Percentiles rank a stretch among this genome's conserved stretches.
Evolutionary conservation across 2,888 invertebrate species (phyloP).

Genomic region (Cerceris rybyensis): DNA sequence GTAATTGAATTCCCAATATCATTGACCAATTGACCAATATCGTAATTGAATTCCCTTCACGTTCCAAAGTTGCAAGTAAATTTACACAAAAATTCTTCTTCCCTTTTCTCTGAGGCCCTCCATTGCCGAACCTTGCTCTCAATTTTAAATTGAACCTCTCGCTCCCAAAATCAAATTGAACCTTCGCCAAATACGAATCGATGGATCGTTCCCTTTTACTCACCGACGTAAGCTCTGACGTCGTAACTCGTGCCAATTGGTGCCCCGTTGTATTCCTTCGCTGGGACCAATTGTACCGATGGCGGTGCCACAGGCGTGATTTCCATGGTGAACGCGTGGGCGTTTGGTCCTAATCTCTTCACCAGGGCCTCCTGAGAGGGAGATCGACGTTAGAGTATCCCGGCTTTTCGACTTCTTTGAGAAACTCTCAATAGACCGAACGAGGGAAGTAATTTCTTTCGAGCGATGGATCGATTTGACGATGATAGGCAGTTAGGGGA

Average conservation of each 20-base stretch:
- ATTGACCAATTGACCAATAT: too few species aligned
- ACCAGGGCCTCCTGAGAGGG: constrained; percentile 89
- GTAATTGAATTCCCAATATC: too few species aligned
- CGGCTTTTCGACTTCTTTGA: too few species aligned
- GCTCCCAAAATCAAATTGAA: background rate
- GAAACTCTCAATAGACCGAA: too few species aligned
- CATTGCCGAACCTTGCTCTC: background rate
- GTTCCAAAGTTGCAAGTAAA: background rate
- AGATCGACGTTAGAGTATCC: too few species aligned
- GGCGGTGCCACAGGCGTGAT: constrained; percentile 94
- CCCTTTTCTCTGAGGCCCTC: background rate
- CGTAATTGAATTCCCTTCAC: background rate
- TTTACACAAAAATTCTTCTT: background rate
- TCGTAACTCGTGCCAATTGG: constrained; percentile 96
- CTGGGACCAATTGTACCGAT: constrained; percentile 94
- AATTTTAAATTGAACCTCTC: background rate
- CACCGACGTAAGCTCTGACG: constrained; percentile 92
- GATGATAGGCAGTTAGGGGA: too few species aligned
- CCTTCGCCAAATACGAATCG: background rate
- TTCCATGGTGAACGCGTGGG: constrained; percentile 91
- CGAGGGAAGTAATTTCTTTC: too few species aligned
- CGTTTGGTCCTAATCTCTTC: constrained; percentile 89
- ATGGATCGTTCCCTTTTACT: constrained; percentile 27
- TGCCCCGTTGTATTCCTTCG: constrained; percentile 94
- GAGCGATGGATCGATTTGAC: too few species aligned